Percentiles rank a stretch among this genome's conserved stretches.
Conservation (phyloP, 2,888 invertebrate genomes). For the Apodemia zela region DNA sequence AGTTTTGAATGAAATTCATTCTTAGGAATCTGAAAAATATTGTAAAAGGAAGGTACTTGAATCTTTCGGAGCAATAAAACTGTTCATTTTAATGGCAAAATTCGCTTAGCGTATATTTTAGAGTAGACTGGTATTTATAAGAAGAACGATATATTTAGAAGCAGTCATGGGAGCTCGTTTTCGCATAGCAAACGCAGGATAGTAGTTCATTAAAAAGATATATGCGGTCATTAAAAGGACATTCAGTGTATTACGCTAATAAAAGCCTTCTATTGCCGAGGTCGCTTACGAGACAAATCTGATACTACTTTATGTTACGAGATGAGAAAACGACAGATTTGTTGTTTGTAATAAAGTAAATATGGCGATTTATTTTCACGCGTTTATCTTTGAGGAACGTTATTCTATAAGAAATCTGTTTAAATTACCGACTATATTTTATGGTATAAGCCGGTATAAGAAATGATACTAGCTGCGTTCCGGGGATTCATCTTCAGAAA, state of each 20-base stretch:
- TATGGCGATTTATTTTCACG: slow-evolving; percentile 46
- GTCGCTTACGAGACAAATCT: slow-evolving; percentile 14
- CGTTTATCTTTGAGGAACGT: slow-evolving; percentile 41
- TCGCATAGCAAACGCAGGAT: slow-evolving; percentile 56
- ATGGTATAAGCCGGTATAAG: too few relatives aligned
- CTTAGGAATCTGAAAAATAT: slow-evolving; percentile 10
- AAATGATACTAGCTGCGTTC: too few relatives aligned
- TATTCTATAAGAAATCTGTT: slow-evolving; percentile 35
- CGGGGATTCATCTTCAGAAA: too few relatives aligned
- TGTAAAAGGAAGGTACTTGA: slow-evolving; percentile 20
- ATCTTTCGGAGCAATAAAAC: slow-evolving; percentile 36
- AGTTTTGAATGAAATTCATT: slow-evolving; percentile 13
- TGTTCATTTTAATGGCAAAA: slow-evolving; percentile 49
- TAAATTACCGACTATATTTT: neutral
- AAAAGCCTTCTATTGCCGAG: slow-evolving; percentile 37
- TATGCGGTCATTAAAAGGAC: slow-evolving; percentile 68
- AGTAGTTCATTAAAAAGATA: slow-evolving; percentile 74
- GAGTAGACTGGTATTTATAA: slow-evolving; percentile 44
- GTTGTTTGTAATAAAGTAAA: slow-evolving; percentile 39
- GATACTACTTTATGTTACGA: neutral
- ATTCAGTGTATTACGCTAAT: slow-evolving; percentile 56
- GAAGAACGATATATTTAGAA: slow-evolving; percentile 53
- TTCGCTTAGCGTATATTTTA: slow-evolving; percentile 50
- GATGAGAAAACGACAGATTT: slow-evolving; percentile 2
- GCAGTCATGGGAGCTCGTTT: slow-evolving; percentile 52